These are phyloP conservation scores for Cettia cetti DNA, from an alignment of 2,113 vertebrate genomes.

Conservation along the genomic window DNA sequence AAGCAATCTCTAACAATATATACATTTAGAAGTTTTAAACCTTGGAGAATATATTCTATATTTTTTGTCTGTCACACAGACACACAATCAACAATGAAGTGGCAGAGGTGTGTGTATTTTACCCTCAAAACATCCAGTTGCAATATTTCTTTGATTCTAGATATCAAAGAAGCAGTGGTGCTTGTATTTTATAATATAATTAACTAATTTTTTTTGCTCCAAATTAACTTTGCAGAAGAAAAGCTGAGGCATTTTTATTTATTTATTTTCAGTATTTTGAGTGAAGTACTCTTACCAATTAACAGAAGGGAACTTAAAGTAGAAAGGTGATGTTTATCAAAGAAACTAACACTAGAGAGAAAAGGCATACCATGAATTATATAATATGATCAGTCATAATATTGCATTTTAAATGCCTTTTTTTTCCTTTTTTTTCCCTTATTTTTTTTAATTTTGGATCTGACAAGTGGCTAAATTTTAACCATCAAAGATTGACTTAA, in stretches of 20 bases:
- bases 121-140: neutral
- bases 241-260: neutral
- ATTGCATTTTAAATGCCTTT: neutral
- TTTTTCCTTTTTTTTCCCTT: rapidly evolving
- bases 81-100: neutral
- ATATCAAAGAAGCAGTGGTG: neutral
- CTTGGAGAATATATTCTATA: neutral
- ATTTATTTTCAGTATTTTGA: neutral
- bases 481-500: neutral
- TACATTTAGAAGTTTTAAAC: neutral
- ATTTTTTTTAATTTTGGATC: neutral
- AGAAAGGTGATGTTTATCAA: neutral
- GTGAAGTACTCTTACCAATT: neutral
- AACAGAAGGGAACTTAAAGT: neutral
- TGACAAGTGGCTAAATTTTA: neutral
- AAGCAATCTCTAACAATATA: neutral
- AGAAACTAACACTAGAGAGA: neutral
- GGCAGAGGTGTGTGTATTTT: neutral
- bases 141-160: neutral
- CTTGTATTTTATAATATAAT: neutral
- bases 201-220: neutral
- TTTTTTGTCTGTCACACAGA: neutral
- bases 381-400: neutral
- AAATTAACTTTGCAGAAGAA: neutral
- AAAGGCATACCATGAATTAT: neutral